phyloP scores from a whole-genome alignment of 2,888 invertebrate genomes.

The Eretmocerus hayati region DNA sequence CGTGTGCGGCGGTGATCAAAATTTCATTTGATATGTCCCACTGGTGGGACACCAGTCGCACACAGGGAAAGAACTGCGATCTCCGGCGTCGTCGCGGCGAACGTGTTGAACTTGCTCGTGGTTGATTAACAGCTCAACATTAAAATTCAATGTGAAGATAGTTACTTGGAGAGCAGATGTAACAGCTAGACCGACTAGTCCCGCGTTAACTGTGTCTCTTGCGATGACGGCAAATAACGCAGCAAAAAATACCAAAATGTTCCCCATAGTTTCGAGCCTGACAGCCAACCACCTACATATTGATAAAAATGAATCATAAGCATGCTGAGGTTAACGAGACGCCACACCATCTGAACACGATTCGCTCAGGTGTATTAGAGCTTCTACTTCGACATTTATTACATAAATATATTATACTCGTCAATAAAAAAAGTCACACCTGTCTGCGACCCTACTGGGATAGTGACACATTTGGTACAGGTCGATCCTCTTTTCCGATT shows the following conservation, averaged over 20 bases:
- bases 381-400: no score
- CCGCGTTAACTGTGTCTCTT: constrained; percentile 63
- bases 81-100: no score
- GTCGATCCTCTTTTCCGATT: constrained; percentile 86
- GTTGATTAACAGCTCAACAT: background rate
- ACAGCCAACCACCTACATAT: constrained; percentile 83
- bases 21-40: no score
- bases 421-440: constrained; percentile 40
- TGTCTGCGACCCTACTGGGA: constrained; percentile 85
- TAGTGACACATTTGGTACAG: constrained; percentile 88
- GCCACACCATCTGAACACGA: no score
- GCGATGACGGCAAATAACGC: constrained; percentile 86
- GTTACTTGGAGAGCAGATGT: constrained; percentile 77
- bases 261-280: constrained; percentile 93
- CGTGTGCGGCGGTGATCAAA: no score
- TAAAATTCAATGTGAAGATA: background rate
- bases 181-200: constrained; percentile 81
- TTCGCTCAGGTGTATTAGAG: no score
- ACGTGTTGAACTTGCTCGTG: background rate
- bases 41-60: no score
- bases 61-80: no score
- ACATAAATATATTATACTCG: background rate
- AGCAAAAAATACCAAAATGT: constrained; percentile 89
- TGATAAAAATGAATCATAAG: no score
- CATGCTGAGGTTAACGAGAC: no score